Base-by-base conservation (phyloP, 2,113 vertebrate genomes). In the Pardalotus punctatus region DNA sequence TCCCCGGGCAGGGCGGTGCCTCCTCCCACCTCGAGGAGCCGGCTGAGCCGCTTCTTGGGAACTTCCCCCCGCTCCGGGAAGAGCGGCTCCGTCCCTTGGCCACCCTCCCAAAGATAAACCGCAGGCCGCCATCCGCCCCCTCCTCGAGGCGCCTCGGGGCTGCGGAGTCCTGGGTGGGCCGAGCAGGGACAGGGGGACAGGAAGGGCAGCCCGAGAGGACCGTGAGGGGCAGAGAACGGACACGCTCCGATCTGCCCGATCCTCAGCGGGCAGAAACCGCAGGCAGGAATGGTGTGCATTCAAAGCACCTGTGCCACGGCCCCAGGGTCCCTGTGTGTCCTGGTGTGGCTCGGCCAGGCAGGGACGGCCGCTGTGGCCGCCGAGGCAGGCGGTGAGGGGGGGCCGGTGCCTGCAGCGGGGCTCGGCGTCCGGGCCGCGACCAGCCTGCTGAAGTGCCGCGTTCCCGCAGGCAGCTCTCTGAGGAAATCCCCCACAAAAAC, bases 371-470 rank as follows among this genome's bases (percentile, higher is more conserved):
- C 38, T 14, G 5, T 20, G 58, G 58, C 35, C 45, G 18, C 8
- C 20, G 1, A 6, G 38, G 48, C 31, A 6, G 28, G 2, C 1
- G 0, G 14, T 11, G 6, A 22, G 51, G 61, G 42, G 12, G 24
- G 5, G 29, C 24, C 31, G 29, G 10, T 11, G 40, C 19, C 54
- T 6, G 42, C 28, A 8, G 50, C 11, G 9, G 18, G 28, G 38
- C 57, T 51, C 4, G 2, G 25, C 5, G 23, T 4, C 1, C 2
- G 4, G 47, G 42, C 28, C 22, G 2, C 6, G 3, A 3, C 18
- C 18, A 0, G 5, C 1, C 14, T 24, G 62, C 21, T 10, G 12
- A 50, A 4, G 22, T 1, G 0, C 31, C 36, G 1, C 16, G 0
- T 1, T 8, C 4, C 61, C 0, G 0, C 12, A 2, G 22, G 36